Evolutionary conservation across 2,113 vertebrate genomes (phyloP).

Genomic region (Gymnobelideus leadbeateri): DNA sequence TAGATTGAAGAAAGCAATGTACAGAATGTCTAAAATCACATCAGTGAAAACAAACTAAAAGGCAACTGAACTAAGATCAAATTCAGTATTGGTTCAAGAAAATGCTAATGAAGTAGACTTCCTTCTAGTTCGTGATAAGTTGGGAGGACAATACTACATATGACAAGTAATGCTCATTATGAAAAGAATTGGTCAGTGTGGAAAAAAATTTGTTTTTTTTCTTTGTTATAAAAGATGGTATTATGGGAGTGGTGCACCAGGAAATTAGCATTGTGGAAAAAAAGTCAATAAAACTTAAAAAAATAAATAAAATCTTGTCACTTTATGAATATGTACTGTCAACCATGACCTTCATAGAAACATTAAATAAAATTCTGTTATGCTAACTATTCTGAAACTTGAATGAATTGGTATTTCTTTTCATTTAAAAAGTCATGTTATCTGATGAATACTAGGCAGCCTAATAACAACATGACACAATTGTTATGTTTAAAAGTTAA

Average conservation of each 20-base stretch:
- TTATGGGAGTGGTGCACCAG: background rate
- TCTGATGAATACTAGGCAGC: constrained; percentile 13
- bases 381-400: background rate
- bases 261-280: background rate
- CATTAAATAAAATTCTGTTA: constrained; percentile 20
- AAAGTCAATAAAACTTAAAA: background rate
- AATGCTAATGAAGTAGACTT: background rate
- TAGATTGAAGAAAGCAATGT: no score
- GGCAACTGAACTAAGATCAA: no score
- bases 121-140: background rate
- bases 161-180: background rate
- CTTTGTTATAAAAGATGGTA: background rate
- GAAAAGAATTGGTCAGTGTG: background rate
- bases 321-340: constrained; percentile 11
- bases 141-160: background rate
- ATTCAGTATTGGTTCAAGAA: background rate
- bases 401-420: constrained; percentile 29
- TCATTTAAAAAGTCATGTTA: background rate
- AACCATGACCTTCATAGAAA: constrained; percentile 40
- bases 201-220: background rate
- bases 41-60: no score
- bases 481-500: constrained; percentile 9
- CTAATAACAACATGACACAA: constrained; percentile 30
- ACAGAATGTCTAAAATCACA: no score
- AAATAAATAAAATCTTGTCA: constrained; percentile 37